These are phyloP conservation scores for Heterodera carotae DNA, from an alignment of 1,140 invertebrate species.

Conservation along the genomic window DNA sequence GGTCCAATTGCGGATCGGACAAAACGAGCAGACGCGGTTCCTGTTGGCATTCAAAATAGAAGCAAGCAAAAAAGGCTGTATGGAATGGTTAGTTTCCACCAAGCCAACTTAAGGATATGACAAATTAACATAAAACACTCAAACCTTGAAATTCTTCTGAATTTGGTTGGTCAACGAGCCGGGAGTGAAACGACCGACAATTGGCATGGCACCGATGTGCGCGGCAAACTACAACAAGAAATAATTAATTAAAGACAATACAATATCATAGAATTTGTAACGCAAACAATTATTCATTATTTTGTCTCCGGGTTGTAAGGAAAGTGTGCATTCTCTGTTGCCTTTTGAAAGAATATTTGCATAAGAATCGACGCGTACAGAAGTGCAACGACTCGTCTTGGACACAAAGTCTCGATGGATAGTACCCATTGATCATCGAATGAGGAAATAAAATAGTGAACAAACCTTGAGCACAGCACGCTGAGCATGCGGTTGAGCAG, in stretches of 20 bases:
- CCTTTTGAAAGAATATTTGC: slow-evolving; percentile 85
- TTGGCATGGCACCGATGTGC: slow-evolving; percentile 93
- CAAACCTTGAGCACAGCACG: slow-evolving; percentile 86
- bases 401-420: too few species aligned
- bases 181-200: slow-evolving; percentile 97
- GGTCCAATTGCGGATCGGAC: slow-evolving; percentile 90
- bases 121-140: slow-evolving; percentile 74
- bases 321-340: slow-evolving; percentile 83
- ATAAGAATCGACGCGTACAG: slow-evolving; percentile 97
- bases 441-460: too few species aligned
- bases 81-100: slow-evolving; percentile 54
- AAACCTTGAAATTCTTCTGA: slow-evolving; percentile 77
- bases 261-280: slow-evolving; percentile 65
- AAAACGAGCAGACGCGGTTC: slow-evolving; percentile 94
- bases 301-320: too few species aligned
- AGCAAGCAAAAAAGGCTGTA: not conserved
- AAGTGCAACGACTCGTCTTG: slow-evolving; percentile 68
- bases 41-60: slow-evolving; percentile 2
- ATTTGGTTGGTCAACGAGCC: slow-evolving; percentile 72
- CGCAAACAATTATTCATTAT: too few species aligned
- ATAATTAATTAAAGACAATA: slow-evolving; percentile 73
- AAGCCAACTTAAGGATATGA: slow-evolving; percentile 58
- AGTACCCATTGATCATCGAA: too few species aligned
- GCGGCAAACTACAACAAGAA: slow-evolving; percentile 79
- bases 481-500: slow-evolving; percentile 89